Evolutionary conservation across 2,888 invertebrate genomes (phyloP), one percentile per base, ranked within the genome.

Genomic region (Cryptosula pallasiana): DNA sequence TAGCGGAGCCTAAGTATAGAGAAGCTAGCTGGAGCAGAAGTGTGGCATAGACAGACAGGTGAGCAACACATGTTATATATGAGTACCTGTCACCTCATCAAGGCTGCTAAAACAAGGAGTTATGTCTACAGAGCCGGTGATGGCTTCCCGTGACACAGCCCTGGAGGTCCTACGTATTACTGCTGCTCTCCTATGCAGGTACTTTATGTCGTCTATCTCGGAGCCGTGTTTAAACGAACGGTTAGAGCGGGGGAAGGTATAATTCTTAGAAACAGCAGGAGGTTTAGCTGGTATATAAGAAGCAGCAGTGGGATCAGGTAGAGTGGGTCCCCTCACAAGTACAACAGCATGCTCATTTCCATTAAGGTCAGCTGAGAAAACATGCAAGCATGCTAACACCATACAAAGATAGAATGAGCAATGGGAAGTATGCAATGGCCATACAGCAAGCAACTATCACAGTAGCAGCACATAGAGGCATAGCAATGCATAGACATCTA

Each of bases 341-440:
- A 45, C 45, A 63, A 27, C 63, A 23, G 5, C 57, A 13, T 57
- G 57, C n/a, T 5, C 25, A 23, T 57, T 57, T 23, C 25, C 57
- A 57, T 57, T 57, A 23, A 23, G 16, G n/a, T 57, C 57, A 57
- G 57, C 57, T 57, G 57, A 57, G 57, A 57, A 23, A n/a, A 57
- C 57, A 57, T 23, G 25, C 57, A 57, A 45, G 57, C 57, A 57
- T 57, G 57, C 16, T 5, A n/a, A n/a, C n/a, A n/a, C n/a, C n/a
- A n/a, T n/a, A n/a, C n/a, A n/a, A n/a, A n/a, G n/a, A n/a, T n/a
- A n/a, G n/a, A n/a, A n/a, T n/a, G n/a, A n/a, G n/a, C n/a, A n/a
- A n/a, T n/a, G n/a, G n/a, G n/a, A n/a, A n/a, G n/a, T n/a, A n/a
- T n/a, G n/a, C n/a, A n/a, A n/a, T n/a, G n/a, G n/a, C n/a, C n/a